Conservation (phyloP, 2,888 invertebrate species). For the Andrena hattorfiana region DNA sequence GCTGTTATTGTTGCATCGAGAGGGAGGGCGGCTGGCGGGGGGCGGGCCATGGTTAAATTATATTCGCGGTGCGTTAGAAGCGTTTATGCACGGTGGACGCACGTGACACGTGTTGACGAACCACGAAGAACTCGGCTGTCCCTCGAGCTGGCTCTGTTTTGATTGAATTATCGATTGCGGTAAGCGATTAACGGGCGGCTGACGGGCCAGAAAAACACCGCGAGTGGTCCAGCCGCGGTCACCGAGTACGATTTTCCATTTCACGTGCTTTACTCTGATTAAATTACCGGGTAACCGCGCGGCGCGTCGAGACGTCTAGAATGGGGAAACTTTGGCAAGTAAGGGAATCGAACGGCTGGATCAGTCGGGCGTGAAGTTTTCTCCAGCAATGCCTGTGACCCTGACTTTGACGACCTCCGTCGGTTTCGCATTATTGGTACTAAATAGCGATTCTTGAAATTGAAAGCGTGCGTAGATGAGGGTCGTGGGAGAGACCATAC, state of each 20-base stretch:
- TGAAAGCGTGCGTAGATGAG: no score
- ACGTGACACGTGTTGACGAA: conserved; percentile 38
- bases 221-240: not conserved
- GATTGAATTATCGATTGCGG: conserved; percentile 23
- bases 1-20: conserved; percentile 34
- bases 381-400: no score
- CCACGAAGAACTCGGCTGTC: not conserved
- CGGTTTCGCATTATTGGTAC: no score
- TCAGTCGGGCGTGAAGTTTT: not conserved
- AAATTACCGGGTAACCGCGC: conserved; percentile 27
- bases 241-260: conserved; percentile 12
- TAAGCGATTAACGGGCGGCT: conserved; percentile 5
- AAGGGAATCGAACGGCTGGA: not conserved
- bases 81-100: conserved; percentile 27
- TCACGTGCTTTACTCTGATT: conserved; percentile 11
- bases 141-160: conserved; percentile 1
- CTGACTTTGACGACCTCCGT: no score
- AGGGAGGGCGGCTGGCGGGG: no score
- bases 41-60: conserved; percentile 31
- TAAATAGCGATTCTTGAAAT: no score
- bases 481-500: no score
- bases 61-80: conserved; percentile 28
- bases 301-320: conserved; percentile 1
- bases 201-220: not conserved
- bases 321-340: not conserved